These are phyloP conservation scores for Ethmia dodecea DNA, from an alignment of 2,888 invertebrate genomes.

Conservation along the genomic window DNA sequence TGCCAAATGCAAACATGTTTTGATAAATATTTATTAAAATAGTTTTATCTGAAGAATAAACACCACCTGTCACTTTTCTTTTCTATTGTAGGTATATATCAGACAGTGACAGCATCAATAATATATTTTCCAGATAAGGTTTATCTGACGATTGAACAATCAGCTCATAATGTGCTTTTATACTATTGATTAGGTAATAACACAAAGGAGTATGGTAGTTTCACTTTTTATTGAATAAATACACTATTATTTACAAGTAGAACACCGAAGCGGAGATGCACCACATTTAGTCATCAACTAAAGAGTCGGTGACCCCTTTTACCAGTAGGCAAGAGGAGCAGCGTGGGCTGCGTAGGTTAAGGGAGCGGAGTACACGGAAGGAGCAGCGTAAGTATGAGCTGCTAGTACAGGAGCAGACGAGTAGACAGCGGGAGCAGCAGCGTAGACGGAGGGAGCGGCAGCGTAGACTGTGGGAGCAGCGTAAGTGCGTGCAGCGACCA, in stretches of 20 bases:
- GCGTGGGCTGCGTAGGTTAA: constrained; percentile 12
- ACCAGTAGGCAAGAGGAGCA: constrained; percentile 23
- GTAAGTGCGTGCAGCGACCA: constrained; percentile 22
- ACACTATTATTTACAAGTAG: constrained; percentile 5
- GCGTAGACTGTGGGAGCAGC: constrained; percentile 22
- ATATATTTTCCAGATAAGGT: too few species aligned
- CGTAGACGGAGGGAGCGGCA: constrained; percentile 15
- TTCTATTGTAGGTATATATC: too few species aligned
- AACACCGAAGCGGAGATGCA: not conserved
- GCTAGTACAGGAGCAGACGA: constrained; percentile 25
- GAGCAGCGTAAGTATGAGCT: constrained; percentile 25
- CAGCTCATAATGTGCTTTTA: too few species aligned
- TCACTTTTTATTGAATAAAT: constrained; percentile 11
- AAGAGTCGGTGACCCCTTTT: constrained; percentile 15
- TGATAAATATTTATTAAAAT: too few species aligned
- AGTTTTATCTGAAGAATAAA: too few species aligned
- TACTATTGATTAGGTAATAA: not conserved
- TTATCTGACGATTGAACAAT: too few species aligned
- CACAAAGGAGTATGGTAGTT: constrained; percentile 2
- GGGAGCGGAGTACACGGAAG: constrained; percentile 18
- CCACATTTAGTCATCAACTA: not conserved
- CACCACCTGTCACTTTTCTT: too few species aligned
- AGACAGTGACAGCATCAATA: too few species aligned
- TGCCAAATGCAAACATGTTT: too few species aligned
- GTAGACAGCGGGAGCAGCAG: constrained; percentile 23